Percentiles rank a stretch among this genome's conserved stretches.
Evolutionary conservation across 2,113 vertebrate genomes (phyloP).

Genomic region (Dasyprocta punctata): DNA sequence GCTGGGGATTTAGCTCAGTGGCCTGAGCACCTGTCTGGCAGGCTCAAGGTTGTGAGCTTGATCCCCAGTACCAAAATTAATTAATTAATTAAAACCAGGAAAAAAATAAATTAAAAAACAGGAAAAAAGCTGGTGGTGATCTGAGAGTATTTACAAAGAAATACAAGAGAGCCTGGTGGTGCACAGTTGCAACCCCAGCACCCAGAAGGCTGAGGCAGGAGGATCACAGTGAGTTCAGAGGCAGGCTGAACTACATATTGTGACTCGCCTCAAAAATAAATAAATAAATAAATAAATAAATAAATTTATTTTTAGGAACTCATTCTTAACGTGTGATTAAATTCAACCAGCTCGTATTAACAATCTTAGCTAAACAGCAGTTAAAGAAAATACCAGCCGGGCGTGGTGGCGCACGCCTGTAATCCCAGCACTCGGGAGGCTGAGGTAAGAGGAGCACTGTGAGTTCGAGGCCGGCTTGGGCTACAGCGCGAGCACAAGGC

Average conservation of each 20-base stretch:
- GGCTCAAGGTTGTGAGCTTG: too few relatives aligned
- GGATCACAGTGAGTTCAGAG: not conserved
- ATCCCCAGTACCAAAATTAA: too few relatives aligned
- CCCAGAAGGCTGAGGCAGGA: not conserved
- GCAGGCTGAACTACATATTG: not conserved
- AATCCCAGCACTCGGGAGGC: too few relatives aligned
- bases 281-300: too few relatives aligned
- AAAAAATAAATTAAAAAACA: too few relatives aligned
- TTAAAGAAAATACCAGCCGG: constrained; percentile 42
- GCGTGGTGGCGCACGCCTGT: too few relatives aligned
- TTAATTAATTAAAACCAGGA: too few relatives aligned
- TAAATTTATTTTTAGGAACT: constrained; percentile 16
- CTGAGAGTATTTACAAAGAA: not conserved
- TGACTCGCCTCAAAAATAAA: not conserved
- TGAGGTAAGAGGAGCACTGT: too few relatives aligned
- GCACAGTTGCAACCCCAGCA: not conserved
- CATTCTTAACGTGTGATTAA: constrained; percentile 39
- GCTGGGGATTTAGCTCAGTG: too few relatives aligned
- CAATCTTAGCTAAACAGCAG: not conserved
- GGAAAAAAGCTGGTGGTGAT: not conserved
- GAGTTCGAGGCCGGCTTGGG: too few relatives aligned
- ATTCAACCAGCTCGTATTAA: constrained; percentile 26
- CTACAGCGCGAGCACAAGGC: too few relatives aligned
- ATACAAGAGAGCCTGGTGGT: not conserved
- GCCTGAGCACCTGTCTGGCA: too few relatives aligned